Base-by-base conservation (phyloP, 2,113 vertebrate genomes). In the Xyliphius kryptos region DNA sequence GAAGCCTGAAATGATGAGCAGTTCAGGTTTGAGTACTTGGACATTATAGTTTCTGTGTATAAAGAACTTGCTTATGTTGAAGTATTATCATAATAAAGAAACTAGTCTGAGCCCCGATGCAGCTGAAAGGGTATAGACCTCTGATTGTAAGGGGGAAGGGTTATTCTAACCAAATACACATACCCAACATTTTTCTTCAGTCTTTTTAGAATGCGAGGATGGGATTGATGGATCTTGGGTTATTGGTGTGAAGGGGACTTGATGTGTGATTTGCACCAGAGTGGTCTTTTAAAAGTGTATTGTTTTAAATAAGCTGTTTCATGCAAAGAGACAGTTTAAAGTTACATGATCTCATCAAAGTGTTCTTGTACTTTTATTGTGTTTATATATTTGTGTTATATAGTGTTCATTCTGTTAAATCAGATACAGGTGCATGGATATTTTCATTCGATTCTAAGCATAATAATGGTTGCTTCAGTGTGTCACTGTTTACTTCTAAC, bases 291-390 rank as follows among this genome's bases (percentile, higher is more conserved):
- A n/a, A n/a, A n/a, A n/a, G n/a, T n/a, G n/a, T n/a, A n/a, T n/a
- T n/a, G 15, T 48, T 55, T 4, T 10, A 36, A 5, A 52, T 14
- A 51, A 66, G 21, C 49, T 59, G 55, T 11, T 66, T 19, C 19
- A 16, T 14, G 9, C 26, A 17, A 47, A 61, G 22, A 60, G 26
- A 32, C 11, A 5, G 1, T 14, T 66, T 9, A 57, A 2, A 51
- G n/a, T 36, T 43, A 66, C 15, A 51, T 3, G 20, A 58, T 19
- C 6, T 66, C 2, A 17, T 56, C 16, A 57, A 66, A 57, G 66
- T 61, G 16, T 16, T 22, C 20, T 48, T 66, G 14, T 52, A 2
- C 19, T 58, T 37, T 21, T 58, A 6, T 17, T 56, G 21, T 21
- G 6, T 46, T 22, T 13, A 13, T 16, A 11, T 17, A 6, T 22